These are phyloP conservation scores for Drosophila trapezifrons DNA, from an alignment of 1,140 invertebrate species.

Conservation along the genomic window DNA sequence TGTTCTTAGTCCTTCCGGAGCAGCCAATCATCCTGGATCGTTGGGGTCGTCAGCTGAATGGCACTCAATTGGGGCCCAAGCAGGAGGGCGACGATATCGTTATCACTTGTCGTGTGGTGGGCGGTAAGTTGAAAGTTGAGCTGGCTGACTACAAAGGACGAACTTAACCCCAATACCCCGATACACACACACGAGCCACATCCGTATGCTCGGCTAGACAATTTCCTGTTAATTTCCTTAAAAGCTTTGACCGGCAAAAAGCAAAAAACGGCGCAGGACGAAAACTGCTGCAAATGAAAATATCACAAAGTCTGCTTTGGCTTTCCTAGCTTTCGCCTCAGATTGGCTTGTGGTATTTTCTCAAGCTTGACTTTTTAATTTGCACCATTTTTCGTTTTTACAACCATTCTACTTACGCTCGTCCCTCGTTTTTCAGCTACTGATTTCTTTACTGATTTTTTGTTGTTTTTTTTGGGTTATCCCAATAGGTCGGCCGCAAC, in stretches of 20 bases:
- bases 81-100: slow-evolving; percentile 89
- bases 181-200: slow-evolving; percentile 49
- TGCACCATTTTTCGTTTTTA: slow-evolving; percentile 62
- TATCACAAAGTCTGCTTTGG: slow-evolving; percentile 75
- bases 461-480: slow-evolving; percentile 10
- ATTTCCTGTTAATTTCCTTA: slow-evolving; percentile 84
- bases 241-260: slow-evolving; percentile 75
- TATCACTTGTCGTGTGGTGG: slow-evolving; percentile 86
- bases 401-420: slow-evolving; percentile 28
- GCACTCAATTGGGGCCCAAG: slow-evolving; percentile 90
- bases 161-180: slow-evolving; percentile 58
- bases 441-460: slow-evolving; percentile 3
- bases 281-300: slow-evolving; percentile 68
- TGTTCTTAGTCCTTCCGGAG: slow-evolving; percentile 91
- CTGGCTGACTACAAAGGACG: slow-evolving; percentile 43
- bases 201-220: slow-evolving; percentile 76
- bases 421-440: slow-evolving; percentile 2
- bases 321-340: slow-evolving; percentile 31
- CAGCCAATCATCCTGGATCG: slow-evolving; percentile 92
- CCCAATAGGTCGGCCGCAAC: slow-evolving; percentile 87
- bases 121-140: slow-evolving; percentile 85
- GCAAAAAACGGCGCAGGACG: slow-evolving; percentile 30
- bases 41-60: slow-evolving; percentile 89
- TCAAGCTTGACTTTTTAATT: slow-evolving; percentile 80
- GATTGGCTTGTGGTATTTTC: slow-evolving; percentile 44